Base-by-base conservation (phyloP, 2,113 vertebrate species). In the Semnornis frantzii region DNA sequence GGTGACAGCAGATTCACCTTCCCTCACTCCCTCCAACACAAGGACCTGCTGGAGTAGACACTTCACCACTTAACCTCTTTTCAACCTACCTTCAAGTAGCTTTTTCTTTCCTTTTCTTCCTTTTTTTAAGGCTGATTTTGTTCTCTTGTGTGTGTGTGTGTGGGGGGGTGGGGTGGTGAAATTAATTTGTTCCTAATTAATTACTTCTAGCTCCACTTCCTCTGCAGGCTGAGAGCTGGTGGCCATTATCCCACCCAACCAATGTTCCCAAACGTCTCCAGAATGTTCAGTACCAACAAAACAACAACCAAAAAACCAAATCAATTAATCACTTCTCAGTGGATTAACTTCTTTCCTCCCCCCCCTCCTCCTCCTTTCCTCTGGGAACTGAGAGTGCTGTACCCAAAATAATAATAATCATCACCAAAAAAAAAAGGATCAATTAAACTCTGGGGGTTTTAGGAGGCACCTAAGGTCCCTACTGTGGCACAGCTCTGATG, bases 11-110 rank as follows among this genome's bases (percentile, higher is more conserved):
- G 59, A 72, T 58, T 24, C 37, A 13, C 52, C 57, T 72, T 34
- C 14, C 48, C 27, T 65, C 4, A 0, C 33, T 25, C 7, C 6
- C 34, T 42, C 37, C 1, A 0, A 5, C 1, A 2, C 1, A 0
- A 13, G 68, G 30, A 48, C 80, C 4, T 0, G 1, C 77, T 15
- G 30, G 34, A 46, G 30, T 3, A 3, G 6, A 74, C 55, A 23
- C 12, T 24, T 55, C 55, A 66, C 7, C 1, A 1, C 73, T 50
- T 21, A 17, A 17, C 48, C 48, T 50, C 48, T 21, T 50, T 50
- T 21, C 16, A 21, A 17, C 48, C 20, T 21, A 17, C 48, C 20
- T 50, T 50, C 48, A 50, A 50, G 48, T 19, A 21, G 48, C 12
- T 42, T 11, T 11, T 42, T 42, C 14, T 42, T 42, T 42, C 5